Base-by-base conservation (phyloP, 2,797 vertebrate genomes). In the Sciurus vulgaris region DNA sequence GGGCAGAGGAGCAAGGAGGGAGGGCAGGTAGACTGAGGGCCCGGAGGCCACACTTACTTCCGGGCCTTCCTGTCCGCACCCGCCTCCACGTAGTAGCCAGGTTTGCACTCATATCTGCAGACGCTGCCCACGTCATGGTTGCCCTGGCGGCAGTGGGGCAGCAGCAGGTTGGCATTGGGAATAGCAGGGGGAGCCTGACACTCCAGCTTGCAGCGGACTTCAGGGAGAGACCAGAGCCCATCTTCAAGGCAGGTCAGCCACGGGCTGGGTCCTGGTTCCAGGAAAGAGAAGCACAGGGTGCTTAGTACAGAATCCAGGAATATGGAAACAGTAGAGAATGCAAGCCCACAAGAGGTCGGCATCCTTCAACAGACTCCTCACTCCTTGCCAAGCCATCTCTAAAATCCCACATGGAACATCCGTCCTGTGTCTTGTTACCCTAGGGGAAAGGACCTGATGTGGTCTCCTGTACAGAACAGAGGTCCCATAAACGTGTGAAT, bases 201-300 rank as follows among this genome's bases (percentile, higher is more conserved):
- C 95, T 99, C 99, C 51, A 99, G 98, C 98, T 99, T 99, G 98
- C 99, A 99, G 98, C 99, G 99, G 73, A 99, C 99, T 97, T 99
- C 99, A 0, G 99, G 99, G 86, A 99, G 99, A 0, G 99, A 99
- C 99, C 99, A 99, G 82, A 99, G 98, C 7, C 99, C 99, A 0
- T 99, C 99, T 91, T 99, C 99, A 97, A 99, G 98, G 98, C 99
- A 99, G 85, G 98, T 99, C 98, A 99, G 96, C 98, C 99, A 99
- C 47, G 99, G 98, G 95, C 98, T 99, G 97, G 98, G 98, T 90
- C 99, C 99, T 99, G 96, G 72, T 0, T 95, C 97, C 97, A 70
- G 86, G 83, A 97, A 91, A 97, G 70, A 98, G 92, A 97, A 96
- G 67, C 7, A 93, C 17, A 86, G 70, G 74, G 26, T 0, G 63